A percentile compares a stretch with the other conserved stretches of the same genome.
Evolutionary conservation across 2,888 invertebrate species (phyloP).

Genomic region (Andricus curvator): DNA sequence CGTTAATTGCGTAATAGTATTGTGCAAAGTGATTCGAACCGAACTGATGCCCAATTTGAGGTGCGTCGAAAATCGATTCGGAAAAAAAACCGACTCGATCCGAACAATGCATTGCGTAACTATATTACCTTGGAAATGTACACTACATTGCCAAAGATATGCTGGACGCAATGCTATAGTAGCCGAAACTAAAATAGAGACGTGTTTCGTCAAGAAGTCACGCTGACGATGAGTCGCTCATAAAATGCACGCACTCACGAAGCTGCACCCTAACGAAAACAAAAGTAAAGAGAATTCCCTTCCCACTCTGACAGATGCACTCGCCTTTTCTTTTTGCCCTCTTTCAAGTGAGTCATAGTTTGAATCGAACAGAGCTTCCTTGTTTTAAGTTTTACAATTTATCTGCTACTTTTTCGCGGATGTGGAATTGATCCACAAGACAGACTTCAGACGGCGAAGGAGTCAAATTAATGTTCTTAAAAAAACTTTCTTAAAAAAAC

Average conservation of each 20-base stretch:
- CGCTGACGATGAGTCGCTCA: slow-evolving; percentile 29
- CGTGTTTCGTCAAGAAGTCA: slow-evolving; percentile 27
- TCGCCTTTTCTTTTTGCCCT: slow-evolving; percentile 50
- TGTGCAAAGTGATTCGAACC: no score
- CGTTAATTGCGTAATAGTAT: not conserved
- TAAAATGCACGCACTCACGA: slow-evolving; percentile 37
- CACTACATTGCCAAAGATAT: not conserved
- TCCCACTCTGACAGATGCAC: slow-evolving; percentile 35
- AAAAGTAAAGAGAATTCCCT: slow-evolving; percentile 40
- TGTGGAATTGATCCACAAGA: slow-evolving; percentile 28
- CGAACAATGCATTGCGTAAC: no score
- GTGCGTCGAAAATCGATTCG: no score
- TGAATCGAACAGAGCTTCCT: slow-evolving; percentile 48
- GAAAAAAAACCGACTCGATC: no score
- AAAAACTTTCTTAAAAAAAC: not conserved
- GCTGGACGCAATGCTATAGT: not conserved
- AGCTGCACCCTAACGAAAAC: slow-evolving; percentile 45
- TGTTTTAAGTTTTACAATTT: slow-evolving; percentile 56
- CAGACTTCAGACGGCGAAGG: not conserved
- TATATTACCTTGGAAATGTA: slow-evolving; percentile 32
- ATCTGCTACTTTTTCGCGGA: slow-evolving; percentile 21
- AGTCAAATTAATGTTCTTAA: no score
- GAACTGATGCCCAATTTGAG: no score
- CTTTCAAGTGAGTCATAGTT: slow-evolving; percentile 59
- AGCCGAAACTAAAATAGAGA: slow-evolving; percentile 10